Conservation (phyloP, 2,113 vertebrate genomes). For the Bujurquina vittata region DNA sequence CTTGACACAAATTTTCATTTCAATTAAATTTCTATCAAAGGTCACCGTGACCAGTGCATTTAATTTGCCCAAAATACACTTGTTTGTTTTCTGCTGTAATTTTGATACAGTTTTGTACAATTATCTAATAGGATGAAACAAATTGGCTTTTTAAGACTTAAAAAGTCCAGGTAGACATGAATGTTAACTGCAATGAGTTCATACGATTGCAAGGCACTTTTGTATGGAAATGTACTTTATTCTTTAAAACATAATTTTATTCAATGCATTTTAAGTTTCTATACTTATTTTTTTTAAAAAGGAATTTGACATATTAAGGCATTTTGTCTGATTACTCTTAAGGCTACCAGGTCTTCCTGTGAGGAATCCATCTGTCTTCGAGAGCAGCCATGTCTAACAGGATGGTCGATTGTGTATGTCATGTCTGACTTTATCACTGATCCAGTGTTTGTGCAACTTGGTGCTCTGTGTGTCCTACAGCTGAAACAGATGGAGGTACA, state of each 20-base stretch:
- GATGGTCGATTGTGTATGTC: conserved; percentile 29
- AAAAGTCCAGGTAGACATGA: not conserved
- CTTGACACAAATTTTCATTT: not conserved
- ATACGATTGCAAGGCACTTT: not conserved
- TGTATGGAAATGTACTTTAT: not conserved
- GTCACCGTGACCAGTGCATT: not conserved
- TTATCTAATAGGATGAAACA: not conserved
- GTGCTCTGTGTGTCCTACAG: conserved; percentile 72
- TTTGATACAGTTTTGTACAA: not conserved
- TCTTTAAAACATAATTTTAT: not conserved
- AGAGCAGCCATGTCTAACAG: conserved; percentile 39
- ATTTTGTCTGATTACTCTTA: not conserved
- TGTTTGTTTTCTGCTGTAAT: not conserved
- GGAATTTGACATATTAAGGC: not conserved
- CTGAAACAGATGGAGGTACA: conserved; percentile 97
- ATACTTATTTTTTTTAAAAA: too few species aligned
- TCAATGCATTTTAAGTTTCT: not conserved
- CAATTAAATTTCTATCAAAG: not conserved
- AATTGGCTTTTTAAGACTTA: not conserved
- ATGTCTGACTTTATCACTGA: conserved; percentile 42
- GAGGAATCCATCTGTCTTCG: conserved; percentile 15
- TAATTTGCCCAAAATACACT: not conserved
- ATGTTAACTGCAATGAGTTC: not conserved
- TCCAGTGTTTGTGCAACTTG: conserved; percentile 43
- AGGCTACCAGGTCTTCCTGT: not conserved